Percentiles rank a stretch among this genome's conserved stretches.
phyloP scores from a whole-genome alignment of 1,140 invertebrate species.

The Drosophila varians region DNA sequence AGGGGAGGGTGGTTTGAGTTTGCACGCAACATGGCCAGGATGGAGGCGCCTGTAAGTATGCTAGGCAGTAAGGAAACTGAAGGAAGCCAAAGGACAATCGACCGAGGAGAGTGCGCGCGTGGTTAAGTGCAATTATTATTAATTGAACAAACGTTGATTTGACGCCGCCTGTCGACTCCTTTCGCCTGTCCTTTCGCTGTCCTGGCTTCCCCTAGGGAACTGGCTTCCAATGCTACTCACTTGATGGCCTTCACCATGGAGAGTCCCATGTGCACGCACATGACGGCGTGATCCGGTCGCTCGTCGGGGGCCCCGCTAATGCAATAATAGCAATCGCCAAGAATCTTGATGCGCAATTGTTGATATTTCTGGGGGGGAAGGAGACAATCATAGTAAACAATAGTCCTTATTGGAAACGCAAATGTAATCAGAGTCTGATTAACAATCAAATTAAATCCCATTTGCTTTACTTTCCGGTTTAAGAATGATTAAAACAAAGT shows the following conservation, averaged over 20 bases:
- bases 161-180: constrained; percentile 40
- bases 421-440: neutral
- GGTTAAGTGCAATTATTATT: constrained; percentile 77
- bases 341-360: constrained; percentile 96
- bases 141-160: constrained; percentile 79
- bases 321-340: constrained; percentile 98
- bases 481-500: too few species aligned
- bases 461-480: too few species aligned
- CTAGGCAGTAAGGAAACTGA: neutral
- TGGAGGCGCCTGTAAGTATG: constrained; percentile 16
- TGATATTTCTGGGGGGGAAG: constrained; percentile 93
- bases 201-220: constrained; percentile 2
- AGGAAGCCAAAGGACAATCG: neutral
- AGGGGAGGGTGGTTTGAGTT: neutral
- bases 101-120: constrained; percentile 34
- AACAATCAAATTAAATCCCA: too few species aligned
- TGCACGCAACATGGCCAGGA: constrained; percentile 14
- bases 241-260: constrained; percentile 98
- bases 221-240: constrained; percentile 85
- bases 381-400: neutral
- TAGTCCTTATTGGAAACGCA: neutral
- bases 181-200: constrained; percentile 3
- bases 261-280: constrained; percentile 97
- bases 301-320: constrained; percentile 96
- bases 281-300: constrained; percentile 95